phyloP scores from a whole-genome alignment of 2,888 invertebrate genomes.

The Gastracanthus pulcherrimus region DNA sequence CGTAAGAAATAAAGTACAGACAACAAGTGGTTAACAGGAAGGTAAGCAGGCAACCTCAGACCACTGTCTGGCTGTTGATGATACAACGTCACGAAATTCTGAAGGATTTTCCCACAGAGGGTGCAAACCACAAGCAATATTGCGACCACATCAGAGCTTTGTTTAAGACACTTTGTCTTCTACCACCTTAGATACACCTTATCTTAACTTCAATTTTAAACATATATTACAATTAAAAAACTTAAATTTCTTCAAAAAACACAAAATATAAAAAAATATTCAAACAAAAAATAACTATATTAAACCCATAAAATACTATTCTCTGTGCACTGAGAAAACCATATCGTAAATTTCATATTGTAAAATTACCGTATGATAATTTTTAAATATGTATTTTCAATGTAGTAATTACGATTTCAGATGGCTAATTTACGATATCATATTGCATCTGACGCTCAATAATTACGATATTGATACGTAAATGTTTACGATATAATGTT shows the following conservation, averaged over 20 bases:
- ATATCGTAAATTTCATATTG: too few relatives aligned
- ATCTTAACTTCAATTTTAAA: neutral
- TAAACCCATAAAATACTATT: too few relatives aligned
- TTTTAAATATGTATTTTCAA: too few relatives aligned
- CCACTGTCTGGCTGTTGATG: conserved; percentile 21
- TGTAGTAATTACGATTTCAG: too few relatives aligned
- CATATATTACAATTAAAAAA: neutral
- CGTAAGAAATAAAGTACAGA: conserved; percentile 20
- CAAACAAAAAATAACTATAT: neutral
- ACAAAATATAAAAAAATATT: neutral
- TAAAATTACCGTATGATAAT: too few relatives aligned
- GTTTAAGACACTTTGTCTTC: conserved; percentile 48
- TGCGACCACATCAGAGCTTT: conserved; percentile 68
- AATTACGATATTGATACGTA: too few relatives aligned
- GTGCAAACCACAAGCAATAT: conserved; percentile 69
- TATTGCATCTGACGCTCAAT: too few relatives aligned
- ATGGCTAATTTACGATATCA: too few relatives aligned
- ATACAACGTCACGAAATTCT: conserved; percentile 39
- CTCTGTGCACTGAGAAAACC: too few relatives aligned
- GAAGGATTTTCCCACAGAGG: conserved; percentile 68
- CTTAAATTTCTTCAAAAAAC: too few relatives aligned
- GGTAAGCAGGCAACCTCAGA: conserved; percentile 29
- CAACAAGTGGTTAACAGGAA: conserved; percentile 29
- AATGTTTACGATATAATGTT: too few relatives aligned
- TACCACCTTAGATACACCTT: conserved; percentile 1